Evolutionary conservation across 2,113 vertebrate genomes (phyloP), one percentile per base, ranked within the genome.

Genomic region (Macquaria ambigua): DNA sequence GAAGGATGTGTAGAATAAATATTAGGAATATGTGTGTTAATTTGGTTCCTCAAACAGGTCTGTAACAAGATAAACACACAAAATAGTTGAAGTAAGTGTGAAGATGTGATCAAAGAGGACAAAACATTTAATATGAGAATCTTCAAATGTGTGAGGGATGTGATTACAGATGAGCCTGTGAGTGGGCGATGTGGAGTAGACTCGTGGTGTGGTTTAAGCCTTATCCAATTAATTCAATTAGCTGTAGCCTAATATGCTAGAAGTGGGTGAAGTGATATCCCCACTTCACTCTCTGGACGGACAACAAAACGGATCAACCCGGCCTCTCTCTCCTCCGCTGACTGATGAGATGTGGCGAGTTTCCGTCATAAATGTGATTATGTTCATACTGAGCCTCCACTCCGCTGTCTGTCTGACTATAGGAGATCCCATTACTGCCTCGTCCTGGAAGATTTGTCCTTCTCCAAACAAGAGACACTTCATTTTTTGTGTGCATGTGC

Each of bases 341-440:
- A 88, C 82, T 83, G 89, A 91, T 93, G 83, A 88, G 91, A 90
- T 55, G 84, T 85, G 91, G 61, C 55, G 50, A 85, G 73, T 88
- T 89, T 92, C 86, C 68, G 77, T 89, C 87, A 91, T 79, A 90
- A 93, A 96, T 90, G 72, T 66, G 79, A 94, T 95, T 94, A 93
- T 84, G 83, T 87, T 84, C 52, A 88, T 86, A 91, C 61, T 79
- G 85, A 87, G 78, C 59, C 77, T 63, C 18, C 62, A 25, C 77
- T 77, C 68, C 1, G 5, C 85, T 73, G 82, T 71, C 81, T 82
- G 90, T 90, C 71, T 39, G 68, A 85, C 81, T 85, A 58, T 55
- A 88, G 72, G 53, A 85, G 88, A 94, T 93, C 80, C 39, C 82
- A 88, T 95, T 89, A 91, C 91, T 12, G 66, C 31, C 72, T 83